These are phyloP conservation scores for Dendroctonus ponderosae DNA, from an alignment of 1,140 invertebrate genomes.

Conservation along the genomic window DNA sequence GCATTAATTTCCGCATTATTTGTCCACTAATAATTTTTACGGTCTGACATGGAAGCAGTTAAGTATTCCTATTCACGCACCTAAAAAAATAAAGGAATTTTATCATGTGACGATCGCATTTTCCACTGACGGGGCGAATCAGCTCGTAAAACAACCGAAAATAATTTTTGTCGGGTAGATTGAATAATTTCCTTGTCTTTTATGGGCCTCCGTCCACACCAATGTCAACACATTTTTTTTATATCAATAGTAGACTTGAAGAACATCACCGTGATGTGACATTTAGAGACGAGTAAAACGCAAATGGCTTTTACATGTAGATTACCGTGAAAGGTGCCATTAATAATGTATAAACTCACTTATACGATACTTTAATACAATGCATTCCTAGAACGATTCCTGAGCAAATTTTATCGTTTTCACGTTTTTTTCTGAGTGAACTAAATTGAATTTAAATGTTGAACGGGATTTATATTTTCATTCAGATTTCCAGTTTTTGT, in stretches of 20 bases:
- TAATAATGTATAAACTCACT: conserved; percentile 8
- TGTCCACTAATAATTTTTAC: conserved; percentile 24
- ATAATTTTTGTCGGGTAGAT: conserved; percentile 20
- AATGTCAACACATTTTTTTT: conserved; percentile 29
- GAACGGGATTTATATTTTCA: too few species aligned
- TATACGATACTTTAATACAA: conserved; percentile 6
- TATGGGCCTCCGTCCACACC: conserved; percentile 21
- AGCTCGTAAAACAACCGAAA: conserved; percentile 22
- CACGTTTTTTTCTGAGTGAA: too few species aligned
- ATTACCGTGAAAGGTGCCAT: conserved; percentile 8
- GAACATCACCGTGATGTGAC: conserved; percentile 17
- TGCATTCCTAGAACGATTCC: background rate
- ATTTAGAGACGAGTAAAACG: conserved; percentile 13
- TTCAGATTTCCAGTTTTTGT: too few species aligned
- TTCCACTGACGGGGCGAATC: conserved; percentile 22
- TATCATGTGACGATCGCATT: conserved; percentile 25
- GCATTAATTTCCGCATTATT: conserved; percentile 8
- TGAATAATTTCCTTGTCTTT: conserved; percentile 19
- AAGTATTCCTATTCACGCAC: conserved; percentile 26
- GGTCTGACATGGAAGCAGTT: conserved; percentile 13
- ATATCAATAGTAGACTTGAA: conserved; percentile 17
- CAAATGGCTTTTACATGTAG: conserved; percentile 15
- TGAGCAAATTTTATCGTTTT: too few species aligned
- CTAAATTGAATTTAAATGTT: too few species aligned
- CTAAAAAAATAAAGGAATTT: conserved; percentile 24